Evolutionary conservation across 1,140 invertebrate species (phyloP).

Genomic region (Penaeus chinensis): DNA sequence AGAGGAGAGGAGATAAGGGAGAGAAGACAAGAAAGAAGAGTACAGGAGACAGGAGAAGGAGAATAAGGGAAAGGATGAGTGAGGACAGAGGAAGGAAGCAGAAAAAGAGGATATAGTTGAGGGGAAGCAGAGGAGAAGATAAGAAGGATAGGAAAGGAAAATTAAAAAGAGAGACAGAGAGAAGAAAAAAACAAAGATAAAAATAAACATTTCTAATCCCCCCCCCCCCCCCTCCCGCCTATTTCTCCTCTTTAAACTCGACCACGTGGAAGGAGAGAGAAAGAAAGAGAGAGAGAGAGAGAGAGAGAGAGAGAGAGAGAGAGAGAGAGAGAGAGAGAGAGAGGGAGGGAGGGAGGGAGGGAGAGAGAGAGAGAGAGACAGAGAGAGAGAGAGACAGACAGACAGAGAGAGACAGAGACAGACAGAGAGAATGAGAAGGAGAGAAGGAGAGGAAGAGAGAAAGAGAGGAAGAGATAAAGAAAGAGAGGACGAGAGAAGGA

Average conservation of each 20-base stretch:
- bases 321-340: background rate
- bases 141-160: background rate
- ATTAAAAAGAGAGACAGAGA: background rate
- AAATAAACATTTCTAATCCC: background rate
- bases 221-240: no score
- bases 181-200: background rate
- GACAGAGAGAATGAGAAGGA: background rate
- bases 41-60: background rate
- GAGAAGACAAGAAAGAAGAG: background rate
- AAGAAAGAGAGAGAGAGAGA: conserved; percentile 3
- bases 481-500: background rate
- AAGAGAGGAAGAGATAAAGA: background rate
- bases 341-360: background rate
- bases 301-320: conserved; percentile 9
- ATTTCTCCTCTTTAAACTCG: no score
- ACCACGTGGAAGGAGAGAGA: background rate
- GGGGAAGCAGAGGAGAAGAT: background rate
- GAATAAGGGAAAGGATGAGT: background rate
- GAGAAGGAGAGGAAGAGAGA: background rate
- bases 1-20: background rate
- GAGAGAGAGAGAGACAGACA: background rate
- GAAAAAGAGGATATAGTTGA: background rate
- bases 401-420: background rate
- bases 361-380: background rate
- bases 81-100: background rate